Base-by-base conservation (phyloP, 1,140 invertebrate genomes). In the Palaemon carinicauda region DNA sequence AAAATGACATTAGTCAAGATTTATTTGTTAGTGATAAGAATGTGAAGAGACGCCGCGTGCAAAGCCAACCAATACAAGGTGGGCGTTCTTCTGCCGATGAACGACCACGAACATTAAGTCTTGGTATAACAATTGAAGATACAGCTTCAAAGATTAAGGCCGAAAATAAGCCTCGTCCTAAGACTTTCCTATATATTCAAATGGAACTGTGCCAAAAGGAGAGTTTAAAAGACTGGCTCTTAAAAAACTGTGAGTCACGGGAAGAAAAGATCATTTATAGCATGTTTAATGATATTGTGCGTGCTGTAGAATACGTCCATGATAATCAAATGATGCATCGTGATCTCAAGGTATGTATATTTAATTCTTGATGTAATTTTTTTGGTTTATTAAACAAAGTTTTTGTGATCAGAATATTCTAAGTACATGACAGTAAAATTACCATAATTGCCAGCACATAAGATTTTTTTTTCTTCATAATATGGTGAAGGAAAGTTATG, bases 281-380 rank as follows among this genome's bases (percentile, higher is more conserved):
- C 77, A 95, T 98, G 82, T 99, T 99, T 92, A 93, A 95, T 90
- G 97, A 99, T 92, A 98, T 99, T 90, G 94, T 98, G 0, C 94
- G 95, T 87, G 98, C 97, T 31, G 97, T 99, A 10, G 96, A 98
- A 86, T 99, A 99, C 92, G 96, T 99, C 0, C 98, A 99, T 92
- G 91, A 95, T 0, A 94, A 95, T 89, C 96, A 96, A 5, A 93
- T 99, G 0, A 99, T 99, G 91, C 98, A 99, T 92, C 93, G 98
- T 79, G 98, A 99, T 92, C 93, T 99, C 27, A 99, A 99, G 93
- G 95, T 96, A 92, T 41, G 73, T 50, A 71, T 3, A 56, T 87
- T 17, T 53, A 17, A 19, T 27, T 14, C 21, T 14, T 27, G 0
- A 10, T 17, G 33, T 33, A 29, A 9, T 41, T 79, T 33, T 33